Conservation (phyloP, 2,113 vertebrate species). For the Aphelocoma coerulescens region DNA sequence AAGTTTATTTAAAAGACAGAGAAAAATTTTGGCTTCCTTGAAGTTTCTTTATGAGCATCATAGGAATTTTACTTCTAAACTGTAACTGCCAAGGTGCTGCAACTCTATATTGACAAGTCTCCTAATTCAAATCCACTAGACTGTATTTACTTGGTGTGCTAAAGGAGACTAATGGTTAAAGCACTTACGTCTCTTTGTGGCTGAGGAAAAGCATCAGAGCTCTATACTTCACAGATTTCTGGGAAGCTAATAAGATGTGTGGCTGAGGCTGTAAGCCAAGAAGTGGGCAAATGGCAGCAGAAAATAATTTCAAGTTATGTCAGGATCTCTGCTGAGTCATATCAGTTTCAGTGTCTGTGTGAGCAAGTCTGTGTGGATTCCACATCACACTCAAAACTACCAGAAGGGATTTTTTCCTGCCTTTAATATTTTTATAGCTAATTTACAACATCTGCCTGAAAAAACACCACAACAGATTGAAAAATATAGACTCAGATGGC, state of each 20-base stretch:
- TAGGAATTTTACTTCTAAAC: background rate
- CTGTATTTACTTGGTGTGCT: background rate
- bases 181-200: background rate
- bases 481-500: constrained; percentile 41
- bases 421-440: constrained; percentile 60
- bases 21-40: background rate
- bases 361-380: constrained; percentile 41
- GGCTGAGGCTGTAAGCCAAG: constrained; percentile 17
- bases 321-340: constrained; percentile 45
- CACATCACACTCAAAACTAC: constrained; percentile 22
- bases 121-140: background rate
- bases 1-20: background rate
- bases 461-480: constrained; percentile 34
- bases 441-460: constrained; percentile 64
- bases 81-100: background rate
- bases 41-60: background rate
- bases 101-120: background rate
- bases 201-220: constrained; percentile 39
- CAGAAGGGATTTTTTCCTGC: constrained; percentile 34
- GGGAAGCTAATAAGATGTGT: constrained; percentile 22
- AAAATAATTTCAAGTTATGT: constrained; percentile 40
- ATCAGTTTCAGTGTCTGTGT: constrained; percentile 48
- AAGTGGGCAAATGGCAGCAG: constrained; percentile 13
- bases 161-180: constrained; percentile 32
- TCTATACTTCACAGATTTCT: constrained; percentile 48